These are phyloP conservation scores for Alosa sapidissima DNA, from an alignment of 2,797 vertebrate genomes.

Conservation along the genomic window DNA sequence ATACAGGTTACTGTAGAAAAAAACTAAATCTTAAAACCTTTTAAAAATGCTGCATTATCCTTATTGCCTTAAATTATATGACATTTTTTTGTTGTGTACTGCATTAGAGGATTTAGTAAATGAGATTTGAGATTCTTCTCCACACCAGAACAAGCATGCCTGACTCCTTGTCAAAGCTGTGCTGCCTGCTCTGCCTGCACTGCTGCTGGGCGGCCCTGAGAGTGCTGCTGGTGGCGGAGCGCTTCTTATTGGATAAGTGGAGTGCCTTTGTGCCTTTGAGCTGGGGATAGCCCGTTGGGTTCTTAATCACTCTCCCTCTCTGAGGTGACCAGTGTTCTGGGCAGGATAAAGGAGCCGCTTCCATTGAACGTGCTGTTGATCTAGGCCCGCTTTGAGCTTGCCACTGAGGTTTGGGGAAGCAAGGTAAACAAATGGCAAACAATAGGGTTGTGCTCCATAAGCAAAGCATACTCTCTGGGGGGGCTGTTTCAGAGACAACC, in stretches of 20 bases:
- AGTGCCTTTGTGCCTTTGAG: conserved; percentile 75
- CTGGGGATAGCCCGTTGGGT: conserved; percentile 70
- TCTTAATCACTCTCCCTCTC: conserved; percentile 71
- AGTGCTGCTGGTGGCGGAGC: conserved; percentile 58
- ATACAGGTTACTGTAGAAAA: neutral
- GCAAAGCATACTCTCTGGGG: conserved; percentile 55
- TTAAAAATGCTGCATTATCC: neutral
- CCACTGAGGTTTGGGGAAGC: conserved; percentile 61
- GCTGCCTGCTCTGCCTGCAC: neutral
- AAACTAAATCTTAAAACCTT: neutral
- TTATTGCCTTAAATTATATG: neutral
- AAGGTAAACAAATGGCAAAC: conserved; percentile 77
- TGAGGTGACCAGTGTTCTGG: conserved; percentile 67
- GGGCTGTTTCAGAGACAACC: conserved; percentile 31
- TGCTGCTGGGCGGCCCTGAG: conserved; percentile 62
- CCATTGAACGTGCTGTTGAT: conserved; percentile 73
- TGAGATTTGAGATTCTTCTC: neutral
- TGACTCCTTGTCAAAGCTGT: neutral
- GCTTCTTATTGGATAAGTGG: conserved; percentile 76
- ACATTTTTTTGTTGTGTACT: neutral
- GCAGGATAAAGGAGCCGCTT: conserved; percentile 61
- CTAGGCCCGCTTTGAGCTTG: conserved; percentile 64
- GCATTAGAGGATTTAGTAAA: neutral
- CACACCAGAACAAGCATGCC: neutral
- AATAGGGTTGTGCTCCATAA: conserved; percentile 70